Conservation (phyloP, 2,113 vertebrate genomes). For the Siniperca knerii region DNA sequence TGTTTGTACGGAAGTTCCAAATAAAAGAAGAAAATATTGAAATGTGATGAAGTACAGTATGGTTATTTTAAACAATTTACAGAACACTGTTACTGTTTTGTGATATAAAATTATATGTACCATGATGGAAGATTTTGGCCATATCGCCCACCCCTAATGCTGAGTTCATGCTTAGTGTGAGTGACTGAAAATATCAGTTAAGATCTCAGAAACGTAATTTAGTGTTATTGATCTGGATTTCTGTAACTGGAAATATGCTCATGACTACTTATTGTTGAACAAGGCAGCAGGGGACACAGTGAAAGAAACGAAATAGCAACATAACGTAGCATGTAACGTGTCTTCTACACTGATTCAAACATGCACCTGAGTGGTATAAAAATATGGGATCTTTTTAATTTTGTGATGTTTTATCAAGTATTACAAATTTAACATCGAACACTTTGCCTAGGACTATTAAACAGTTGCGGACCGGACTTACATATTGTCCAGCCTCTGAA, state of each 20-base stretch:
- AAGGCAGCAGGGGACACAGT: background rate
- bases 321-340: background rate
- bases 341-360: background rate
- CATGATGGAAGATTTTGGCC: no score
- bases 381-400: background rate
- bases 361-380: background rate
- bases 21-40: no score
- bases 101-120: no score
- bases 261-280: slow-evolving; percentile 1
- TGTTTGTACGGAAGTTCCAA: no score
- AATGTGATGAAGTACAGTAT: no score
- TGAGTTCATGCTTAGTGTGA: no score
- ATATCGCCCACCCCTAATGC: no score
- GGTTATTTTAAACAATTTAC: no score
- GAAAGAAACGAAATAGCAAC: background rate
- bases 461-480: background rate
- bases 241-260: slow-evolving; percentile 5
- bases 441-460: background rate
- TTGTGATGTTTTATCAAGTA: background rate
- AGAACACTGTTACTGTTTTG: no score
- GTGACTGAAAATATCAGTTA: no score
- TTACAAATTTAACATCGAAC: background rate
- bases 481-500: slow-evolving; percentile 41
- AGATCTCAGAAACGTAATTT: background rate
- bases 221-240: background rate